These are phyloP conservation scores for Aleiodes leptofemur DNA, from an alignment of 2,888 invertebrate genomes.

Conservation along the genomic window DNA sequence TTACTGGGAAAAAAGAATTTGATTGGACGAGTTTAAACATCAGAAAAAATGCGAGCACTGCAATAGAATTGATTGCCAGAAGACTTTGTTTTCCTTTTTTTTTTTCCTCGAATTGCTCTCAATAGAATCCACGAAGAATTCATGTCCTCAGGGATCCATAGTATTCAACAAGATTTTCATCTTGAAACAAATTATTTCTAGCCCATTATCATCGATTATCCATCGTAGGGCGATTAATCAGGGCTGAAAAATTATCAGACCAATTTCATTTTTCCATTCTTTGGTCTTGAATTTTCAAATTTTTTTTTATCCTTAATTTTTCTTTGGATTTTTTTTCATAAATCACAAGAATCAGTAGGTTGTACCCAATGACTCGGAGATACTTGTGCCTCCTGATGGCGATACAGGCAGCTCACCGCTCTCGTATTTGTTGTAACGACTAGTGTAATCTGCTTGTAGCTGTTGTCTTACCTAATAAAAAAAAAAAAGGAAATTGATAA, in stretches of 20 bases:
- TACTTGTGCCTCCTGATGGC: constrained; percentile 67
- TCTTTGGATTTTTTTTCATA: constrained; percentile 21
- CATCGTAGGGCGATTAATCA: background rate
- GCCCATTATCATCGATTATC: constrained; percentile 2
- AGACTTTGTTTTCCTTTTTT: background rate
- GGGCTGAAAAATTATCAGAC: background rate
- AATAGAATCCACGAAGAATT: background rate
- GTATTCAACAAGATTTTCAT: background rate
- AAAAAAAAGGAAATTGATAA: constrained; percentile 33
- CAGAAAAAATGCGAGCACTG: constrained; percentile 19
- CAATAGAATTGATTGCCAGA: constrained; percentile 5
- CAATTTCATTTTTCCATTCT: background rate
- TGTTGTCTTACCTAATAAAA: constrained; percentile 66
- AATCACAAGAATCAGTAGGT: constrained; percentile 15
- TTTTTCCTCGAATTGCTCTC: too few relatives aligned
- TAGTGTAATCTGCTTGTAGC: constrained; percentile 70
- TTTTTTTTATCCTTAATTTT: constrained; percentile 40
- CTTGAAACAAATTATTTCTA: too few relatives aligned
- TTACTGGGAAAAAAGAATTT: constrained; percentile 6
- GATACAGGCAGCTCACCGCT: constrained; percentile 68
- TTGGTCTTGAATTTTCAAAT: constrained; percentile 32
- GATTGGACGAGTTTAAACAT: constrained; percentile 20
- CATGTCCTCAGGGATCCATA: background rate
- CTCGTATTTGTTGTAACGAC: constrained; percentile 70
- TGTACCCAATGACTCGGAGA: constrained; percentile 69